These are phyloP conservation scores for Drosophila trichaetosa DNA, from an alignment of 2,888 invertebrate species.

Conservation along the genomic window DNA sequence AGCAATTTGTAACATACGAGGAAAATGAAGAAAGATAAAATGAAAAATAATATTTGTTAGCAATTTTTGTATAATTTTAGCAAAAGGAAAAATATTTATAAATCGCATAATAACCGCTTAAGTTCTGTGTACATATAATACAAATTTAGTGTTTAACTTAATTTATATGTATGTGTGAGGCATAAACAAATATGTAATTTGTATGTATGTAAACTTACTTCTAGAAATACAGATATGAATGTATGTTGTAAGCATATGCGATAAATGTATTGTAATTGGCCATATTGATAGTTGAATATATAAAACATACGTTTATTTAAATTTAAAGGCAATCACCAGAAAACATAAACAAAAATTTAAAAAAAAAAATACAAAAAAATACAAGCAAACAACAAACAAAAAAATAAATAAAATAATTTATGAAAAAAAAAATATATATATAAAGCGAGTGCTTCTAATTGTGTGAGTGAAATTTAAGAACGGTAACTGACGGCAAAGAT, in stretches of 20 bases:
- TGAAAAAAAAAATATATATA: slow-evolving; percentile 59
- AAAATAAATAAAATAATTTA: slow-evolving; percentile 77
- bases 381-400: slow-evolving; percentile 58
- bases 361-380: slow-evolving; percentile 49
- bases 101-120: slow-evolving; percentile 49
- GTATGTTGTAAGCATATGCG: slow-evolving; percentile 70
- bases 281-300: slow-evolving; percentile 83
- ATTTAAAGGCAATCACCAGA: slow-evolving; percentile 81
- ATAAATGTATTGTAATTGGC: slow-evolving; percentile 82
- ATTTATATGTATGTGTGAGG: slow-evolving; percentile 71
- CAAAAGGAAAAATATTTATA: slow-evolving; percentile 58
- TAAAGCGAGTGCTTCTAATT: slow-evolving; percentile 58
- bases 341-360: slow-evolving; percentile 54
- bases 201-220: slow-evolving; percentile 47
- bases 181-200: slow-evolving; percentile 43
- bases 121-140: slow-evolving; percentile 72
- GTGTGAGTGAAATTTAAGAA: slow-evolving; percentile 55
- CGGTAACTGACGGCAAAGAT: slow-evolving; percentile 67
- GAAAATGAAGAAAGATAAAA: not conserved
- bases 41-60: slow-evolving; percentile 65
- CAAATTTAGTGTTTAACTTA: slow-evolving; percentile 70
- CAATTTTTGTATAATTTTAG: slow-evolving; percentile 80
- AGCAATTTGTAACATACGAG: slow-evolving; percentile 71
- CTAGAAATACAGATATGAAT: slow-evolving; percentile 34
- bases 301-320: slow-evolving; percentile 72